These are phyloP conservation scores for Mobula birostris DNA, from an alignment of 2,113 vertebrate species.

Conservation along the genomic window DNA sequence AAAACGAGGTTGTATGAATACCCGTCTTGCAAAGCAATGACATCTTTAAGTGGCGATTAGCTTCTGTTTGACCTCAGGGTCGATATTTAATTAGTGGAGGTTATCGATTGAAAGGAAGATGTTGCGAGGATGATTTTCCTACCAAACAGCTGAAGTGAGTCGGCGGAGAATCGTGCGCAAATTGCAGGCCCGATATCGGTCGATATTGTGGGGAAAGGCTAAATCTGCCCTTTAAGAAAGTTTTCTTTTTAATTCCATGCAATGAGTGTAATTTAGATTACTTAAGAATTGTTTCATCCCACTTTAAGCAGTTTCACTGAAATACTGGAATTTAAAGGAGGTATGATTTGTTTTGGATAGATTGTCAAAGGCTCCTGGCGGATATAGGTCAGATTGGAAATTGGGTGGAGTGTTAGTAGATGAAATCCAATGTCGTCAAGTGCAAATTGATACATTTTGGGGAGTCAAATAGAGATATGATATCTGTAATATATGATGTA, in stretches of 20 bases:
- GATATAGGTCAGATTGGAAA: too few relatives aligned
- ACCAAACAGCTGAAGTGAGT: background rate
- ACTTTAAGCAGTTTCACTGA: background rate
- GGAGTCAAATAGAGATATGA: too few relatives aligned
- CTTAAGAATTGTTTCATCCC: background rate
- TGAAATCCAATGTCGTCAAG: too few relatives aligned
- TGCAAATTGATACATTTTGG: too few relatives aligned
- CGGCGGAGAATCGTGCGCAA: background rate
- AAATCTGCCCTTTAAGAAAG: too few relatives aligned
- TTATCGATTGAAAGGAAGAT: background rate
- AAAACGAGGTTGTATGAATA: background rate
- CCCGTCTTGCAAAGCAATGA: background rate
- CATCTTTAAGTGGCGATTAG: background rate
- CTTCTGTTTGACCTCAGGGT: background rate
- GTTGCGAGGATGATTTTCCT: background rate
- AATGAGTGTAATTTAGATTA: background rate
- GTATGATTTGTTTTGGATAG: too few relatives aligned
- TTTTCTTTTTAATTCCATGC: background rate
- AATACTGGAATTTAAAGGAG: background rate
- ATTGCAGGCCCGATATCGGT: background rate
- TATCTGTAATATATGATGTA: too few relatives aligned
- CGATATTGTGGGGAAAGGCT: too few relatives aligned
- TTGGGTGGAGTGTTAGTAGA: too few relatives aligned
- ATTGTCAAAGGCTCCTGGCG: too few relatives aligned
- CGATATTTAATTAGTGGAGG: background rate